Percentiles rank a stretch among this genome's conserved stretches.
These are phyloP conservation scores for Cichlasoma orientale DNA, from an alignment of 2,797 vertebrate genomes.

Conservation along the genomic window DNA sequence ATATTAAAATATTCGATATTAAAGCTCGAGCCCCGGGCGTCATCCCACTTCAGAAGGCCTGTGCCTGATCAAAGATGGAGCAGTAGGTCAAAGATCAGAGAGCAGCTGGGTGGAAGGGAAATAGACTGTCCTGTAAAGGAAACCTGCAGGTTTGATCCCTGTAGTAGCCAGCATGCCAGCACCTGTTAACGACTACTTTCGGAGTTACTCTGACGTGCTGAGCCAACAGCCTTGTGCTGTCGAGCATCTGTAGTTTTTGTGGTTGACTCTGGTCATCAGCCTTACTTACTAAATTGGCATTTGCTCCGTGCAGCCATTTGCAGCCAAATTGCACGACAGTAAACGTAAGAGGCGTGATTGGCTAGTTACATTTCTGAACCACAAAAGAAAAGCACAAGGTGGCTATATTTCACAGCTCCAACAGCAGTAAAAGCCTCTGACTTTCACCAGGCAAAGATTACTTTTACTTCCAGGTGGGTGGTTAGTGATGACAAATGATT, in stretches of 20 bases:
- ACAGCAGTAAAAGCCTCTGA: not conserved
- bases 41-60: slow-evolving; percentile 48
- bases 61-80: slow-evolving; percentile 60
- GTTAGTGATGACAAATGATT: not conserved
- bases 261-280: not conserved
- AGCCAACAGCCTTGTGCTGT: not conserved
- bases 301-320: not conserved
- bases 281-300: not conserved
- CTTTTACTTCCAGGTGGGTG: not conserved
- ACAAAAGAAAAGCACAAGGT: not conserved
- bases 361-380: not conserved
- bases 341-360: not conserved
- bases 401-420: not conserved
- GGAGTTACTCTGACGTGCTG: not conserved
- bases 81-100: slow-evolving; percentile 55
- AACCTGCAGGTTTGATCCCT: slow-evolving; percentile 21
- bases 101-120: slow-evolving; percentile 35
- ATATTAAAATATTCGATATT: slow-evolving; percentile 17
- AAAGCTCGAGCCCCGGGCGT: slow-evolving; percentile 38
- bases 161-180: not conserved
- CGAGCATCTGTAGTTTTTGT: not conserved
- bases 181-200: slow-evolving; percentile 3
- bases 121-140: slow-evolving; percentile 44
- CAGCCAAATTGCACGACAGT: not conserved
- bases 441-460: not conserved